phyloP scores from a whole-genome alignment of 2,113 vertebrate genomes.

The Steatornis caripensis region DNA sequence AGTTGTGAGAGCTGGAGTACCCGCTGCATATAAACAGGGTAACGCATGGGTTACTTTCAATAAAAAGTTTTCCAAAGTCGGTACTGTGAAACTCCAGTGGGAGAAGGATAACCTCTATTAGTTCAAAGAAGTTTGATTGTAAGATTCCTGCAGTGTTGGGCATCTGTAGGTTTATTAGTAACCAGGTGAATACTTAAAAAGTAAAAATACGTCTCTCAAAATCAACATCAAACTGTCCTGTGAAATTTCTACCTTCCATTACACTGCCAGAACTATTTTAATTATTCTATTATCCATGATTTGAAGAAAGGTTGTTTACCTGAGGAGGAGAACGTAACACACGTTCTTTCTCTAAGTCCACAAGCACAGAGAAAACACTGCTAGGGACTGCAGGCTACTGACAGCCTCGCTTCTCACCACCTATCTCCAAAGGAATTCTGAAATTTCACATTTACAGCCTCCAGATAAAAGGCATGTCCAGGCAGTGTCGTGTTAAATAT shows the following conservation, averaged over 20 bases:
- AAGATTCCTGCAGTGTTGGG: background rate
- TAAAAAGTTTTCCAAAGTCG: background rate
- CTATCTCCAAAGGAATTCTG: background rate
- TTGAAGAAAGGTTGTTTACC: background rate
- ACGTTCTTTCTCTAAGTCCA: background rate
- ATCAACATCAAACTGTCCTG: background rate
- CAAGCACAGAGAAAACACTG: background rate
- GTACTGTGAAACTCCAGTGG: background rate
- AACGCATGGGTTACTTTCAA: background rate
- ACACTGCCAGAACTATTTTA: background rate
- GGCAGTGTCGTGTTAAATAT: background rate
- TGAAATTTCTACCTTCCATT: background rate
- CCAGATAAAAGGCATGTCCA: accelerated
- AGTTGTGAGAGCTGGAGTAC: background rate
- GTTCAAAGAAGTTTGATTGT: background rate
- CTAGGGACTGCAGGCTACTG: background rate
- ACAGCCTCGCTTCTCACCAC: background rate
- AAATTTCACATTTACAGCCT: background rate
- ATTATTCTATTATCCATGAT: background rate
- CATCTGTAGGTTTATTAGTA: background rate
- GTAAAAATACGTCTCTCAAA: background rate
- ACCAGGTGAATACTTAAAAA: background rate
- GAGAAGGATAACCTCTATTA: background rate
- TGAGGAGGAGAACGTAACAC: background rate
- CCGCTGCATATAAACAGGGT: background rate